A percentile compares a stretch with the other conserved stretches of the same genome.
Evolutionary conservation across 2,797 vertebrate species (phyloP).

Genomic region (Hoplostethus atlanticus): DNA sequence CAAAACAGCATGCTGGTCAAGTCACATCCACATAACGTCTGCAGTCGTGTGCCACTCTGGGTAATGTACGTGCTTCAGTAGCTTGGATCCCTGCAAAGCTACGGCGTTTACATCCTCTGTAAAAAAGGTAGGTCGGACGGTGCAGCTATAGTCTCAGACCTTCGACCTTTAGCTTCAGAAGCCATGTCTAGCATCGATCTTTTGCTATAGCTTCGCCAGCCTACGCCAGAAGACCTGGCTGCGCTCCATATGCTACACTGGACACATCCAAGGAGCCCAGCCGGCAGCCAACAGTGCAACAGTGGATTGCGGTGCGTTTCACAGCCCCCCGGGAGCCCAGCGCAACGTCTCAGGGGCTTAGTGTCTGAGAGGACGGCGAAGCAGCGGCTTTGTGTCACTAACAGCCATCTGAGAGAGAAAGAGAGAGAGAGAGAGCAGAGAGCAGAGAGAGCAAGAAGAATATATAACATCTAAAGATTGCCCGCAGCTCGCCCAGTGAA

Average conservation of each 20-base stretch:
- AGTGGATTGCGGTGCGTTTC: slow-evolving; percentile 15
- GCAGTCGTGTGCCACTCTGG: background rate
- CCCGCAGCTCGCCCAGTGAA: slow-evolving; percentile 68
- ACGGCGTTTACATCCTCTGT: background rate
- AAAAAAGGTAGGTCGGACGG: background rate
- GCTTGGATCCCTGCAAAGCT: slow-evolving; percentile 15
- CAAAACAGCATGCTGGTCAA: background rate
- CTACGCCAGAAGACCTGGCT: slow-evolving; percentile 55
- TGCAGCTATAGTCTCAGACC: slow-evolving; percentile 19
- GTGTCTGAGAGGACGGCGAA: slow-evolving; percentile 56
- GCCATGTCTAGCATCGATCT: slow-evolving; percentile 31
- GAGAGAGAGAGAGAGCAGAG: slow-evolving; percentile 9
- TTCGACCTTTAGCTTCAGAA: slow-evolving; percentile 46
- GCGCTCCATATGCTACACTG: slow-evolving; percentile 31
- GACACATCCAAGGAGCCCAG: slow-evolving; percentile 30
- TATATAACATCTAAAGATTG: slow-evolving; percentile 72
- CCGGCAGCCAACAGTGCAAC: slow-evolving; percentile 28
- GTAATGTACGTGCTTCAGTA: background rate
- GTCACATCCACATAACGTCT: background rate
- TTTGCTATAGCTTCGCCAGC: slow-evolving; percentile 17
- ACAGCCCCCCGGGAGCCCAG: slow-evolving; percentile 28
- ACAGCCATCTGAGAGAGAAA: slow-evolving; percentile 58
- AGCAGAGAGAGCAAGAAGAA: slow-evolving; percentile 28
- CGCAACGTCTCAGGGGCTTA: slow-evolving; percentile 52
- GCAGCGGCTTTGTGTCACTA: slow-evolving; percentile 71